Conservation (phyloP, 2,113 vertebrate species). For the Eudyptes chrysolophus region DNA sequence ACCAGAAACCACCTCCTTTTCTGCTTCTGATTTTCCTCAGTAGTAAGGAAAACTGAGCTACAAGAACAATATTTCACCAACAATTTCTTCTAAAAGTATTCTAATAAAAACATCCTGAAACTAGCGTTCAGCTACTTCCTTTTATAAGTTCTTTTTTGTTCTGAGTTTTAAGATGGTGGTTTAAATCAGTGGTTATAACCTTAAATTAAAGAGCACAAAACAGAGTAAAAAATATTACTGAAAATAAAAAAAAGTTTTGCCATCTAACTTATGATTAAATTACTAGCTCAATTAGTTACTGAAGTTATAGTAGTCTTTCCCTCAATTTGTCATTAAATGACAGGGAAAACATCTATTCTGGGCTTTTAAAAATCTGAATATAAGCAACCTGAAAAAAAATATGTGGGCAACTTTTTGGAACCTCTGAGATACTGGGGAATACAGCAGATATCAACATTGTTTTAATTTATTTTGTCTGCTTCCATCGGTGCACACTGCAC, state of each 20-base stretch:
- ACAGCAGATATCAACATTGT: background rate
- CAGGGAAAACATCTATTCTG: background rate
- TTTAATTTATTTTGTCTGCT: constrained; percentile 42
- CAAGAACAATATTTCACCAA: constrained; percentile 55
- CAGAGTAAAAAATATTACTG: background rate
- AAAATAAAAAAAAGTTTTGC: background rate
- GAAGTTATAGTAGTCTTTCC: background rate
- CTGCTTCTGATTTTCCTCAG: constrained; percentile 63
- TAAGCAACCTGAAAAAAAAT: background rate
- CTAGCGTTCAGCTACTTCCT: background rate
- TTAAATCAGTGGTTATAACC: background rate
- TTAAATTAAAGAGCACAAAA: background rate
- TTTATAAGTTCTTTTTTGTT: background rate
- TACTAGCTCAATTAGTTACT: background rate
- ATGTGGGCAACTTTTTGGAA: background rate
- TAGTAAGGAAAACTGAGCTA: constrained; percentile 56
- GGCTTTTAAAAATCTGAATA: background rate
- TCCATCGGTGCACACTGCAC: background rate
- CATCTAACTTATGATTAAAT: background rate
- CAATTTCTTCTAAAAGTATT: constrained; percentile 55
- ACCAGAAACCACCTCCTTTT: constrained; percentile 62
- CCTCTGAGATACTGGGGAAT: background rate
- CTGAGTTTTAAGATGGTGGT: background rate
- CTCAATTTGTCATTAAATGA: background rate
- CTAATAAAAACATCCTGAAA: constrained; percentile 57